Evolutionary conservation across 2,888 invertebrate species (phyloP), one percentile per base, ranked within the genome.

Genomic region (Notodonta ziczac): DNA sequence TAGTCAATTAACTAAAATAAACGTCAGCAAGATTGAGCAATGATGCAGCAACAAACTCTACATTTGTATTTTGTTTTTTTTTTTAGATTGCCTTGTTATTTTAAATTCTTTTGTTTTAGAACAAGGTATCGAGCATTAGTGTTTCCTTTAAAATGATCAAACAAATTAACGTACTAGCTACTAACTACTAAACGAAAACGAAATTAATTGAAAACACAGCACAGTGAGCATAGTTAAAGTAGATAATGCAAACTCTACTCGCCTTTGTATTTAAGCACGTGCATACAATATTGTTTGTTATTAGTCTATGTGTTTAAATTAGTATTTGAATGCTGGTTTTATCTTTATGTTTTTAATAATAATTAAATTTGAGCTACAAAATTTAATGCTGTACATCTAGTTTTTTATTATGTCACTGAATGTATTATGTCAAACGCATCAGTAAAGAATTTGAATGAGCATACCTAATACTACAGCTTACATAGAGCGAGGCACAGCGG

Each of bases 121-220:
- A 46, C 13, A 4, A n/a, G n/a, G 10, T 42, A 42, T 42, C 13
- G 9, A 46, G n/a, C 7, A n/a, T 10, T n/a, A 5, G 46, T 46
- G 46, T 46, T 46, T 9, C n/a, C 13, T 46, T 46, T 46, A 13
- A 13, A 5, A n/a, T 46, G 12, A 42, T 12, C 42, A 42, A n/a
- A 46, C n/a, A 46, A 46, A 46, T n/a, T 46, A 46, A 46, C 7
- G 5, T 46, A n/a, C 46, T n/a, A n/a, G n/a, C 13, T n/a, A 4
- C n/a, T 46, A 46, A 10, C 4, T 46, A 10, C 4, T 46, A 9
- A n/a, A 46, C 6, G 7, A 6, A 46, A 46, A 46, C 46, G n/a
- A 46, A 46, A 4, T 46, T 46, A 46, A 46, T 46, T 57, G 14
- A 57, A 57, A 57, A 50, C 50, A 57, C 50, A 57, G 39, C 39